Conservation (phyloP, 2,888 invertebrate species). For the Epirrhoe alternata region DNA sequence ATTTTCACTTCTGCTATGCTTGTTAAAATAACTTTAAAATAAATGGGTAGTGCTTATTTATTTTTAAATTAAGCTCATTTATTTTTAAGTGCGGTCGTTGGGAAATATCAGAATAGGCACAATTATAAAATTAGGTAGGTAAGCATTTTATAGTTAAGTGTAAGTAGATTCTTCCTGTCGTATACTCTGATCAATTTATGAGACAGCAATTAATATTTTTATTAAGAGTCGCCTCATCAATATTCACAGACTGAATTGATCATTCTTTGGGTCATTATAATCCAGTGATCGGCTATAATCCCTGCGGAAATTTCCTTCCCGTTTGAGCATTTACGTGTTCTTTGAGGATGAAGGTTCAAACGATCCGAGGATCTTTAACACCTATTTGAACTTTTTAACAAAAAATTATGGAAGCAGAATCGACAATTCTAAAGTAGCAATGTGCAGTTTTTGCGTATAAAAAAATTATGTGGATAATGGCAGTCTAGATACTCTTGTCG, state of each 20-base stretch:
- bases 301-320: conserved; percentile 56
- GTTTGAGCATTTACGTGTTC: conserved; percentile 35
- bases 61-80: too few species aligned
- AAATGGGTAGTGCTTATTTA: too few species aligned
- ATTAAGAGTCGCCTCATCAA: conserved; percentile 73
- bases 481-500: too few species aligned
- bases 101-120: too few species aligned
- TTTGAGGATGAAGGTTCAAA: conserved; percentile 34
- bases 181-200: conserved; percentile 71
- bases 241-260: conserved; percentile 70
- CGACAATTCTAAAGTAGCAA: neutral
- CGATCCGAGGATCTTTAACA: conserved; percentile 12
- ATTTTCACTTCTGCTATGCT: too few species aligned
- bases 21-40: too few species aligned
- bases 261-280: conserved; percentile 65
- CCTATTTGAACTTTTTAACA: conserved; percentile 11
- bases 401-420: conserved; percentile 6
- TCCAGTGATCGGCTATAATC: conserved; percentile 54
- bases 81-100: too few species aligned
- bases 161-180: conserved; percentile 30
- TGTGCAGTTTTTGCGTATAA: too few species aligned
- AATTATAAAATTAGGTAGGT: neutral
- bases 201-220: conserved; percentile 80
- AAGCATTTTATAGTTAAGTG: neutral
- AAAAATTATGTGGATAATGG: too few species aligned